Conservation (phyloP, 2,797 vertebrate species). For the Anabas testudineus region DNA sequence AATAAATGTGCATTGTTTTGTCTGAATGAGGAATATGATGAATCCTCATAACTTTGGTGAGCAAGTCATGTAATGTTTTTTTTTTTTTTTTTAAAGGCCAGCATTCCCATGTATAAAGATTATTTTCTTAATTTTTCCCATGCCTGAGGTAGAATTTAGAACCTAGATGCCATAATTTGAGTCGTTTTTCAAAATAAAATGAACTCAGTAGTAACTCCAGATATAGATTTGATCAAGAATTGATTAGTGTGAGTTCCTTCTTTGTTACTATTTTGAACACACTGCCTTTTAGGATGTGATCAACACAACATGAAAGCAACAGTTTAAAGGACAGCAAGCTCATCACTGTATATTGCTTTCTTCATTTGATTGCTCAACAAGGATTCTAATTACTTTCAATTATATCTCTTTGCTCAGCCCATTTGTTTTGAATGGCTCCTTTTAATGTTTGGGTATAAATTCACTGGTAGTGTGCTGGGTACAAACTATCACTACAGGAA, state of each 20-base stretch:
- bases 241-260: constrained; percentile 16
- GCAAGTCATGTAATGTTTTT: constrained; percentile 38
- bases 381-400: constrained; percentile 40
- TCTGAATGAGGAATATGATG: constrained; percentile 60
- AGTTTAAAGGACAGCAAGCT: constrained; percentile 7
- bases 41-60: constrained; percentile 44
- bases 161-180: constrained; percentile 20
- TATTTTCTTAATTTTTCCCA: constrained; percentile 24
- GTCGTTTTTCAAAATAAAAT: background rate
- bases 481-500: constrained; percentile 32
- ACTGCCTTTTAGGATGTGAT: background rate
- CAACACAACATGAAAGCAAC: constrained; percentile 13
- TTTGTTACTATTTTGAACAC: constrained; percentile 1
- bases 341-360: constrained; percentile 62
- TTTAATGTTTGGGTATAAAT: constrained; percentile 35
- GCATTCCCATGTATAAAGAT: constrained; percentile 63
- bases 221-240: constrained; percentile 8
- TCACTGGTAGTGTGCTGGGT: constrained; percentile 40
- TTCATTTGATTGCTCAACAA: constrained; percentile 30
- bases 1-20: constrained; percentile 78
- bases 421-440: constrained; percentile 19
- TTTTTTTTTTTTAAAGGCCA: constrained; percentile 42
- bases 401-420: constrained; percentile 26
- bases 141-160: constrained; percentile 11
- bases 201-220: background rate